phyloP scores from a whole-genome alignment of 1,140 invertebrate species.

The Drosophila rhopaloa region DNA sequence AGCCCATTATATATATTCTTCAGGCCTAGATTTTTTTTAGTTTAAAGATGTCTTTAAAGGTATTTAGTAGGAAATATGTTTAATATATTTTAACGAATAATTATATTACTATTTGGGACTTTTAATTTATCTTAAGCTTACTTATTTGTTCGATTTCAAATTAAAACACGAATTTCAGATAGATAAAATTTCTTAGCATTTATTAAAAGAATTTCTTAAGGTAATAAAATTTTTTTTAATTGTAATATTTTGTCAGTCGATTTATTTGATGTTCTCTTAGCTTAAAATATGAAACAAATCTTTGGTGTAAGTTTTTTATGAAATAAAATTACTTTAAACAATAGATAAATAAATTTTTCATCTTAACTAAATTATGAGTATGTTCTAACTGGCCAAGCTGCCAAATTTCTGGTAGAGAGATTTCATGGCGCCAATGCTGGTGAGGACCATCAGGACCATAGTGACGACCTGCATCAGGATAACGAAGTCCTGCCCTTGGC shows the following conservation, averaged over 20 bases:
- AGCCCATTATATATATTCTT: too few species aligned
- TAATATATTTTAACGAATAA: too few species aligned
- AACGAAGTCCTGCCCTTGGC: constrained; percentile 61
- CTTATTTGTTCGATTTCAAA: too few species aligned
- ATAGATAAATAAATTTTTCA: neutral
- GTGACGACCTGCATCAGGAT: constrained; percentile 65
- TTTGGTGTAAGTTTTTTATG: neutral
- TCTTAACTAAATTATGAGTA: neutral
- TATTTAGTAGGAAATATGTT: too few species aligned
- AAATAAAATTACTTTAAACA: neutral
- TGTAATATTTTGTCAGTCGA: neutral
- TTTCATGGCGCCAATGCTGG: constrained; percentile 65
- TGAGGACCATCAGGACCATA: constrained; percentile 60
- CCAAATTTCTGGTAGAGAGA: constrained; percentile 60
- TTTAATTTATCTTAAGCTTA: too few species aligned
- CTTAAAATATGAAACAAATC: neutral
- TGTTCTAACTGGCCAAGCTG: constrained; percentile 38
- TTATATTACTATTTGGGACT: too few species aligned
- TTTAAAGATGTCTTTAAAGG: too few species aligned
- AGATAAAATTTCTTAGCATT: neutral
- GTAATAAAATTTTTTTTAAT: neutral
- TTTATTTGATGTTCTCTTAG: neutral
- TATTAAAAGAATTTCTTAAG: neutral
- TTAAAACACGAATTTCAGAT: neutral
- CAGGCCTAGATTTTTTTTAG: too few species aligned